Evolutionary conservation across 2,797 vertebrate genomes (phyloP).

Genomic region (Numenius phaeopus): DNA sequence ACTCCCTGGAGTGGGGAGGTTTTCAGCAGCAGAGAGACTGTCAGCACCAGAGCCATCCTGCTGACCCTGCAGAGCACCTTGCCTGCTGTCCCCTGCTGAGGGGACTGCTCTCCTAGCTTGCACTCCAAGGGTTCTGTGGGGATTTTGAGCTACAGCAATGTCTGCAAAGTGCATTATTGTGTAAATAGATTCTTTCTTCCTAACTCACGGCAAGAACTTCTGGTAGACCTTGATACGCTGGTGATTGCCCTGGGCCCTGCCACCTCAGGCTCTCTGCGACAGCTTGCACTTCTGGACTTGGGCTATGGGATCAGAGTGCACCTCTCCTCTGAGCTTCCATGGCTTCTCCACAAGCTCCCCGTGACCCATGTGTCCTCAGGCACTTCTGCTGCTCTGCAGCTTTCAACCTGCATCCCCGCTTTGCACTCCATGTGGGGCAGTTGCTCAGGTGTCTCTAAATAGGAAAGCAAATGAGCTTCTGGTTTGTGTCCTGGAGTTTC

Average conservation of each 20-base stretch:
- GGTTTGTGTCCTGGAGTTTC: not conserved
- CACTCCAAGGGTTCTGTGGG: not conserved
- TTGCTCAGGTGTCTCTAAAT: not conserved
- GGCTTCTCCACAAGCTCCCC: not conserved
- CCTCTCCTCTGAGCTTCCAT: not conserved
- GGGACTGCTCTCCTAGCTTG: not conserved
- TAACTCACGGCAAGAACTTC: not conserved
- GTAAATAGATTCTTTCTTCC: not conserved
- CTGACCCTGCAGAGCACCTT: not conserved
- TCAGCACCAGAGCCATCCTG: not conserved
- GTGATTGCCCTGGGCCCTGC: not conserved
- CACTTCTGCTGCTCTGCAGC: not conserved
- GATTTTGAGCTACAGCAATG: not conserved
- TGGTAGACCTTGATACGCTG: not conserved
- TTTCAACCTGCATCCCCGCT: not conserved
- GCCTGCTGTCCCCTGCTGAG: not conserved
- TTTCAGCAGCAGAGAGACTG: not conserved
- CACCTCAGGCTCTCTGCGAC: not conserved
- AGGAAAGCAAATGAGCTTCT: not conserved
- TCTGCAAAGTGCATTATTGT: not conserved
- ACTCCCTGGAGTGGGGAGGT: not conserved
- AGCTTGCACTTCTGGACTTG: not conserved
- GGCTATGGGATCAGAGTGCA: not conserved
- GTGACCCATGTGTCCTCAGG: not conserved
- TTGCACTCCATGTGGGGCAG: no score